Base-by-base conservation (phyloP, 2,888 invertebrate genomes). In the Trichogramma evanescens region DNA sequence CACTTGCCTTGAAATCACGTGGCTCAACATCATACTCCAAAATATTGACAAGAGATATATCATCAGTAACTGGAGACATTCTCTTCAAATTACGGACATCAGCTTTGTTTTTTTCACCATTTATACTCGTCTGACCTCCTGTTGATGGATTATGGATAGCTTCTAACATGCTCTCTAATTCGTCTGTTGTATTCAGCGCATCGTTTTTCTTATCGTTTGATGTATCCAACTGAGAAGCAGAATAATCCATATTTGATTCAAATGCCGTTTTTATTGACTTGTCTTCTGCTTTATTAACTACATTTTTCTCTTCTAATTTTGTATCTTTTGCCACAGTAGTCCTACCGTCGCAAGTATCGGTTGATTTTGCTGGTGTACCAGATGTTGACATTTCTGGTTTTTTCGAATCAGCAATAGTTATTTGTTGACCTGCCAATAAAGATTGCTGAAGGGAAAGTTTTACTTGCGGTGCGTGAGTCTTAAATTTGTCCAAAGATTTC, bases 301-400 rank as follows among this genome's bases (percentile, higher is more conserved):
- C 53, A 7, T 43, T 62, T 44, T 68, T 64, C 5, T 58, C 66
- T 26, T 66, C 61, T 10, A 56, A 59, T 50, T 64, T 82, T 54
- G 79, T 79, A 60, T 80, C 80, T 49, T 81, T 80, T 1, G 80
- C 3, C 26, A 26, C 80, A 66, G 80, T 80, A 79, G 78, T 79
- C 26, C 82, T 81, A 67, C 80, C 80, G 9, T 61, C 54, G 50
- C 82, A 81, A 6, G 50, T 65, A 5, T 70, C 66, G 6, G 62
- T 63, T 0, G 58, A 41, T 58, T 54, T 61, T 38, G 45, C 38
- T 9, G 49, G 1, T 26, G 26, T 26, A 26, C 26, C 26, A 1
- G 26, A 26, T 26, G 26, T 7, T 6, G 46, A 6, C 48, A 61
- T 6, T 51, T 69, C 67, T 40, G 66, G 71, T 9, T 67, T 66